Conservation (phyloP, 2,888 invertebrate species). For the Dynastes hyllus region DNA sequence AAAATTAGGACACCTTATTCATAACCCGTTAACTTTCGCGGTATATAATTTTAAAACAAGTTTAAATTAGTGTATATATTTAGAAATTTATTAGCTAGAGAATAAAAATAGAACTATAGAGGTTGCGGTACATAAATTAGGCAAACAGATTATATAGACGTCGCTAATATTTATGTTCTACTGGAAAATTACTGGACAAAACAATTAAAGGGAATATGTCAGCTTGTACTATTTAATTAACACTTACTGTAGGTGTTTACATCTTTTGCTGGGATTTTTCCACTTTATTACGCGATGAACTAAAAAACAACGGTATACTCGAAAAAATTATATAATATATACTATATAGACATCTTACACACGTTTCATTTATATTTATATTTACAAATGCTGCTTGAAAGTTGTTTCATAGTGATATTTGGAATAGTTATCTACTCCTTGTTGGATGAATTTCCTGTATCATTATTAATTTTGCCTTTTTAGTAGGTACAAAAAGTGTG, state of each 20-base stretch:
- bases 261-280: background rate
- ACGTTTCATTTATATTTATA: no score
- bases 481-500: no score
- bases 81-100: slow-evolving; percentile 13
- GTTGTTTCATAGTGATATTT: no score
- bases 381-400: no score
- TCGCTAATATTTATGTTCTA: background rate
- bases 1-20: slow-evolving; percentile 2
- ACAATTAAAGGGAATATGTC: background rate
- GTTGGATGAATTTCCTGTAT: no score
- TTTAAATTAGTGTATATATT: slow-evolving; percentile 4
- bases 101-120: slow-evolving; percentile 4
- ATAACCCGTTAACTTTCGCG: slow-evolving; percentile 2
- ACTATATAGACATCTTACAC: no score
- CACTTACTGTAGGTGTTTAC: background rate
- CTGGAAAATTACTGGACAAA: background rate
- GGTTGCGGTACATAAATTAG: slow-evolving; percentile 7
- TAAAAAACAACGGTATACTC: no score
- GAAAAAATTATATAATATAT: no score
- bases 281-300: no score
- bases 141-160: background rate
- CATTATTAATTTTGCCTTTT: no score
- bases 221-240: background rate
- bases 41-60: background rate
- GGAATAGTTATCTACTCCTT: no score